Conservation (phyloP, 2,888 invertebrate species). For the Patella depressa region DNA sequence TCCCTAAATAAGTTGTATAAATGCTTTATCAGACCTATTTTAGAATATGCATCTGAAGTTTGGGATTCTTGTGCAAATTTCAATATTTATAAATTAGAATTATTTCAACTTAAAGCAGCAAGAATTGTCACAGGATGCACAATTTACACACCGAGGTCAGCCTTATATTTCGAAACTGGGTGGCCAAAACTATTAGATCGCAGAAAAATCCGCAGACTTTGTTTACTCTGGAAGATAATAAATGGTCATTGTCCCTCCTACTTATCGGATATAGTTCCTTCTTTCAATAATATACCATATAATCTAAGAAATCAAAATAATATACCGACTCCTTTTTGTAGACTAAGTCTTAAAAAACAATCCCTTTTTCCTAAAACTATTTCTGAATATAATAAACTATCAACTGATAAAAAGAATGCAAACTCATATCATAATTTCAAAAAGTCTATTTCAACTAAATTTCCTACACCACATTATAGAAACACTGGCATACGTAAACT, state of each 20-base stretch:
- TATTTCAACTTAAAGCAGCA: background rate
- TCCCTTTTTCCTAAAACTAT: too few relatives aligned
- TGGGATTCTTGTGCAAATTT: background rate
- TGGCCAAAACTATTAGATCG: slow-evolving; percentile 1
- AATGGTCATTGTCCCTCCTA: background rate
- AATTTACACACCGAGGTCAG: background rate
- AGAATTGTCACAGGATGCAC: background rate
- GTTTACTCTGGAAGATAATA: background rate
- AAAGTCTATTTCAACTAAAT: too few relatives aligned
- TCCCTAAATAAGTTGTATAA: background rate
- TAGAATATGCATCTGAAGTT: background rate
- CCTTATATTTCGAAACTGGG: background rate
- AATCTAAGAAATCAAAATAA: too few relatives aligned
- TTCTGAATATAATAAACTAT: too few relatives aligned
- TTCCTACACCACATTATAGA: too few relatives aligned
- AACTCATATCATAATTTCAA: too few relatives aligned
- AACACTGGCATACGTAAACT: too few relatives aligned
- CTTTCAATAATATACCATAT: too few relatives aligned
- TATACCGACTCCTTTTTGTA: too few relatives aligned
- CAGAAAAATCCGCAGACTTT: background rate
- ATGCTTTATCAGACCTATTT: background rate
- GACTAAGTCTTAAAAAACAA: too few relatives aligned
- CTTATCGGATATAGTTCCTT: background rate
- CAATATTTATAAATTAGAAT: background rate
- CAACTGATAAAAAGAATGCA: too few relatives aligned